phyloP scores from a whole-genome alignment of 1,140 invertebrate species.

The Andricus grossulariae region DNA sequence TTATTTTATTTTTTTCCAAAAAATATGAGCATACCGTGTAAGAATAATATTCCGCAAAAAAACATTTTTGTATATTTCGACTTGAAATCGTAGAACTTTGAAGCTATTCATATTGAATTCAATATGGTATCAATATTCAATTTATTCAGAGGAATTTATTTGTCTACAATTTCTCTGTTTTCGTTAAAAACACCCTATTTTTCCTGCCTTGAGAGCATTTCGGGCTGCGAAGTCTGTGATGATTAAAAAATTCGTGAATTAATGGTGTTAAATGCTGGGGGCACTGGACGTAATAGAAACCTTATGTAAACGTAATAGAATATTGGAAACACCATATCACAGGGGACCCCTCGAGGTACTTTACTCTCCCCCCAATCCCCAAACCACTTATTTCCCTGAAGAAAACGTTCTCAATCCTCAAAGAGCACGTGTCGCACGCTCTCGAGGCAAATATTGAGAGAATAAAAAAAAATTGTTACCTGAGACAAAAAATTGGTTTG shows the following conservation, averaged over 20 bases:
- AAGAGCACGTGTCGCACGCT: constrained; percentile 2
- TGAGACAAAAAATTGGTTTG: too few relatives aligned
- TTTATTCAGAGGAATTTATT: too few relatives aligned
- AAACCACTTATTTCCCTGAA: constrained; percentile 17
- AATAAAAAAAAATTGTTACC: background rate
- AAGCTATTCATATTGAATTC: too few relatives aligned
- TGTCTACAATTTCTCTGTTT: too few relatives aligned
- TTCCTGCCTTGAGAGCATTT: too few relatives aligned
- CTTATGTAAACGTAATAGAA: constrained; percentile 26
- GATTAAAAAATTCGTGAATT: constrained; percentile 14
- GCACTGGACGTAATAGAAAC: constrained; percentile 3
- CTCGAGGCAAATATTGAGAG: background rate
- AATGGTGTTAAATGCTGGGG: background rate
- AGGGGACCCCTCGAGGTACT: constrained; percentile 7
- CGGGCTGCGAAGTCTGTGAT: background rate
- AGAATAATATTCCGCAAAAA: too few relatives aligned
- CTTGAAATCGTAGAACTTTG: too few relatives aligned
- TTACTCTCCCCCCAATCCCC: background rate
- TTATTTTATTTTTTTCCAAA: too few relatives aligned
- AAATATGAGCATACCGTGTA: too few relatives aligned
- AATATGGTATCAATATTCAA: too few relatives aligned
- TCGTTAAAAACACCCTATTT: too few relatives aligned
- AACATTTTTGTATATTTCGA: too few relatives aligned
- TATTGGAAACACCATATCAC: constrained; percentile 20
- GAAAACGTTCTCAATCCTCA: constrained; percentile 14